Evolutionary conservation across 2,113 vertebrate genomes (phyloP).

Genomic region (Mustela nigripes): DNA sequence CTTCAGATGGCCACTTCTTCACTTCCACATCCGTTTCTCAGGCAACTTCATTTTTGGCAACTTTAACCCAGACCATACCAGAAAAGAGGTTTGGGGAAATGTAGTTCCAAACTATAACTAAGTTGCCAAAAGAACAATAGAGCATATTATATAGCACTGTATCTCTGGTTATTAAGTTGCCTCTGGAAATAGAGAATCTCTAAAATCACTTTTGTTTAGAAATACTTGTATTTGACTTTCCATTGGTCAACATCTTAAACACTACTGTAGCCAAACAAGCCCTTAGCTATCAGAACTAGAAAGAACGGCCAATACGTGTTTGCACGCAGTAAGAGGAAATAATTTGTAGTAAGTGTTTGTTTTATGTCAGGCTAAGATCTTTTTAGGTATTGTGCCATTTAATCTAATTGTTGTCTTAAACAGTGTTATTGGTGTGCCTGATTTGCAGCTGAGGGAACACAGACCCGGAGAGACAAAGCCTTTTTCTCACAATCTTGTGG

Average conservation of each 20-base stretch:
- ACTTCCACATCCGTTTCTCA: not conserved
- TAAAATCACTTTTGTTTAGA: slow-evolving; percentile 24
- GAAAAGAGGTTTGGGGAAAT: not conserved
- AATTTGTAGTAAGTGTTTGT: slow-evolving; percentile 43
- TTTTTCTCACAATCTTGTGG: slow-evolving; percentile 40
- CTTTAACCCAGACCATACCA: not conserved
- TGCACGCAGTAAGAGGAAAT: not conserved
- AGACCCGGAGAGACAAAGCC: slow-evolving; percentile 53
- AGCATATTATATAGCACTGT: not conserved
- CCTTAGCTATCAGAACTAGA: not conserved
- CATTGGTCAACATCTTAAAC: not conserved
- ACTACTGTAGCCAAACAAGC: not conserved
- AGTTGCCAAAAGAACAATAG: not conserved
- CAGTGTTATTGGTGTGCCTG: slow-evolving; percentile 2
- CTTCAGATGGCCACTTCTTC: not conserved
- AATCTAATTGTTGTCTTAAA: slow-evolving; percentile 52
- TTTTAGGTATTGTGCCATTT: slow-evolving; percentile 45
- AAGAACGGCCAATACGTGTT: not conserved
- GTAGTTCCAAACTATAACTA: not conserved
- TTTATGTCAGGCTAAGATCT: slow-evolving; percentile 7
- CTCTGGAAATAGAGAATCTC: slow-evolving; percentile 26
- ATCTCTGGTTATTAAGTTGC: not conserved
- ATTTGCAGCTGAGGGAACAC: slow-evolving; percentile 54
- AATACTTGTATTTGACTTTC: not conserved
- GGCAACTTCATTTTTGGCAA: not conserved